phyloP scores from a whole-genome alignment of 1,140 invertebrate genomes.

The Tetramorium parvispinum region DNA sequence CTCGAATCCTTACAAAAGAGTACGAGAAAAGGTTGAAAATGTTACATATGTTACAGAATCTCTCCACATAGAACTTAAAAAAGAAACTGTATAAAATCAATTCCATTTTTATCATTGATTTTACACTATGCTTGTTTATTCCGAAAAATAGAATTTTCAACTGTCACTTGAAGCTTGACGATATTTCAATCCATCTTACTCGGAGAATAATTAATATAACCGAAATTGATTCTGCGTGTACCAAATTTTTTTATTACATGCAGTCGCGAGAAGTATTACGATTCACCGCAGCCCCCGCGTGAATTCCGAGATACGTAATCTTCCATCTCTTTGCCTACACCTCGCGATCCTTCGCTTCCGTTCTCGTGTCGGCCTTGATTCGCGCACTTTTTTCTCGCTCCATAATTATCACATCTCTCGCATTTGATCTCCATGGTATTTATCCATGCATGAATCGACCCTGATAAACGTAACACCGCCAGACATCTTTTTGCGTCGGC shows the following conservation, averaged over 20 bases:
- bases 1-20: not conserved
- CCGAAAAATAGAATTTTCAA: not conserved
- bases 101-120: not conserved
- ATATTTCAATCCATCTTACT: not conserved
- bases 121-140: not conserved
- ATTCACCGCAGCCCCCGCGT: not conserved
- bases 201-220: not conserved
- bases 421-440: not conserved
- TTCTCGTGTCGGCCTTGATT: not conserved
- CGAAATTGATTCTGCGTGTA: not conserved
- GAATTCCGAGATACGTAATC: not conserved
- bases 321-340: not conserved
- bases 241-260: not conserved
- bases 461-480: not conserved
- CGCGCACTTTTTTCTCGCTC: not conserved
- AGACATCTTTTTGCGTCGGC: not conserved
- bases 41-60: not conserved
- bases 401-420: slow-evolving; percentile 9
- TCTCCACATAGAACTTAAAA: not conserved
- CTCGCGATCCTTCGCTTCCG: slow-evolving; percentile 5
- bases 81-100: not conserved
- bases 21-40: not conserved
- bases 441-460: slow-evolving; percentile 23
- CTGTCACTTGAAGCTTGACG: not conserved
- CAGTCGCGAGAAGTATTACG: not conserved